Base-by-base conservation (phyloP, 2,113 vertebrate species). In the Chaetops frenatus region DNA sequence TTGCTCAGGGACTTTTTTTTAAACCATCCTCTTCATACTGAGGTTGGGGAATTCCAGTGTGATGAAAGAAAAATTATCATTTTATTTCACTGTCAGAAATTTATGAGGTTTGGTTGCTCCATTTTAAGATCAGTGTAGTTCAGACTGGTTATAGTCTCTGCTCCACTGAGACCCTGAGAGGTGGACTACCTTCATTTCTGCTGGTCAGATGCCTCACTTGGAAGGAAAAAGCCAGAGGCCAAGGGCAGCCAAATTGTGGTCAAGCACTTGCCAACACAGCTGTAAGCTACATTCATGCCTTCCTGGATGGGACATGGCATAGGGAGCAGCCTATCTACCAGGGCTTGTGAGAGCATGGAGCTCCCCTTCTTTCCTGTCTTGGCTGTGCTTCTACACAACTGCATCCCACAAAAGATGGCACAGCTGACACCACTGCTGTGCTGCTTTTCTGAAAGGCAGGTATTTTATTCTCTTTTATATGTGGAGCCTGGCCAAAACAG, bases 11-110 rank as follows among this genome's bases (percentile, higher is more conserved):
- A 51, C 31, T 51, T 74, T 93, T 93, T 74, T 71, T 71, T 69
- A 14, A 81, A 69, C 66, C 40, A 38, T 86, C 22, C 24, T 81
- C 10, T 2, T 76, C 57, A 27, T 54, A 47, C 33, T 44, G 80
- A 88, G 56, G 40, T 71, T 71, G 93, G 96, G 93, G 56, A 96
- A 96, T 95, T 94, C 88, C 72, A 1, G 33, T 62, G 35, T 87
- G 35, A 50, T 23, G 25, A 74, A 95, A 86, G 15, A 45, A 67
- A 86, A 80, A 36, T 27, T 58, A 56, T 66, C 1, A 16, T 66
- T 73, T 31, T 72, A 5, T 66, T 93, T 92, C 25, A 67, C 28
- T 45, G 65, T n/a, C 36, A 86, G 25, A 88, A 69, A 67, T 45
- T 22, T 45, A 38, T 33, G 28, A 83, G 28, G 23, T 65, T 89